These are phyloP conservation scores for Sciurus carolinensis DNA, from an alignment of 2,797 vertebrate genomes.

Conservation along the genomic window DNA sequence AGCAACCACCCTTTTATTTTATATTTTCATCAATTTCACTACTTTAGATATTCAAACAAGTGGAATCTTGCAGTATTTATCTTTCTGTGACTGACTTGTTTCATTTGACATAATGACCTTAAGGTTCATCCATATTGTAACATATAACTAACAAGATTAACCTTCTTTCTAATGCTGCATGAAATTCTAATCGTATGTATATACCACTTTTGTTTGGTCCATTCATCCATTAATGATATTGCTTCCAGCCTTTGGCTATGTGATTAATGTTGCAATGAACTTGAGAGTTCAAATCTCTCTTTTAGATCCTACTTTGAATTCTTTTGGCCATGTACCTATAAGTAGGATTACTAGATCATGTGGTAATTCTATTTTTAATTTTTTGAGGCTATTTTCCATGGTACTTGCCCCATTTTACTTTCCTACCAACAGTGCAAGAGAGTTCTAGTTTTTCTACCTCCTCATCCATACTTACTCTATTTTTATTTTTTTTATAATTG, in stretches of 20 bases:
- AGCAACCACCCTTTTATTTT: background rate
- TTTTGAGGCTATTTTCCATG: background rate
- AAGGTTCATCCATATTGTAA: background rate
- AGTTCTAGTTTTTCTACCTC: background rate
- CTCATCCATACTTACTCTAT: background rate
- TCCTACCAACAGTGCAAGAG: background rate
- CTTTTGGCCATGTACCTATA: background rate
- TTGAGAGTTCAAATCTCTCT: background rate
- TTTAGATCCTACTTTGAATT: background rate
- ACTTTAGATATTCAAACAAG: background rate
- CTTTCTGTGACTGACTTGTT: background rate
- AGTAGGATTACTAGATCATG: background rate
- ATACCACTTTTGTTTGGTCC: background rate
- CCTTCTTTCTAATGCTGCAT: background rate
- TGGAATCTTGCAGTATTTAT: background rate
- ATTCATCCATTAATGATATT: background rate
- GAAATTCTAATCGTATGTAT: background rate
- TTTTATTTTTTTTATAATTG: background rate
- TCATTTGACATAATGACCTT: background rate
- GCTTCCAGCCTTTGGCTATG: background rate
- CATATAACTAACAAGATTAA: background rate
- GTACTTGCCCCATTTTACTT: background rate
- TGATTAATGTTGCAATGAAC: background rate
- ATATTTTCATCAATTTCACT: background rate
- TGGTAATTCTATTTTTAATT: background rate